phyloP scores from a whole-genome alignment of 2,888 invertebrate genomes.

The Acanthococcus lagerstroemiae region DNA sequence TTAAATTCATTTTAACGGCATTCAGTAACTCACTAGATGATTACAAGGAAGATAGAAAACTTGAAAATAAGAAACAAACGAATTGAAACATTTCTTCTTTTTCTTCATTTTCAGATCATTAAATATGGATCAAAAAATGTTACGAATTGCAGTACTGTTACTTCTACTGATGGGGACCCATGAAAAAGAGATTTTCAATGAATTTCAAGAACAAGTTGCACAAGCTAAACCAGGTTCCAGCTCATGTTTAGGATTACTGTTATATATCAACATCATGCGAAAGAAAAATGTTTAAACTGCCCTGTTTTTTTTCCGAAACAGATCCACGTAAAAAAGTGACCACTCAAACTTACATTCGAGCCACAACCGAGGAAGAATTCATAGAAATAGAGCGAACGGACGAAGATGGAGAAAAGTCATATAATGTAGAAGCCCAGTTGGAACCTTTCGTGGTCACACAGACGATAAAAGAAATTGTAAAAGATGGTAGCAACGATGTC shows the following conservation, averaged over 20 bases:
- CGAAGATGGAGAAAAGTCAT: slow-evolving; percentile 14
- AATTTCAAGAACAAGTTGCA: background rate
- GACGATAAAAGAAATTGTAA: background rate
- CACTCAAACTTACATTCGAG: slow-evolving; percentile 12
- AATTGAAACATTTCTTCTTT: no score
- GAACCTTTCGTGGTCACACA: background rate
- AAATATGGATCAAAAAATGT: background rate
- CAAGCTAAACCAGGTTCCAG: no score
- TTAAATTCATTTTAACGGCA: no score
- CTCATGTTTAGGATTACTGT: no score
- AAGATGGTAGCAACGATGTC: background rate
- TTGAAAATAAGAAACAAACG: no score
- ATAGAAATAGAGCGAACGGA: slow-evolving; percentile 17
- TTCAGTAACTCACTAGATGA: no score
- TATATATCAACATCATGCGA: background rate
- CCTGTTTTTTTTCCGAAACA: no score
- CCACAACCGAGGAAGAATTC: slow-evolving; percentile 12
- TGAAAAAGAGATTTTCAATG: background rate
- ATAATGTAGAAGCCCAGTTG: slow-evolving; percentile 13
- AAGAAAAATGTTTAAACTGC: no score
- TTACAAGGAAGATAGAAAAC: no score
- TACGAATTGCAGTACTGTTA: slow-evolving; percentile 13
- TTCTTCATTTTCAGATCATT: no score
- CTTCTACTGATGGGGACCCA: slow-evolving; percentile 2
- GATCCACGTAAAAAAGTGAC: slow-evolving; percentile 6